Evolutionary conservation across 2,797 vertebrate genomes (phyloP), one percentile per base, ranked within the genome.

Genomic region (Esox lucius): DNA sequence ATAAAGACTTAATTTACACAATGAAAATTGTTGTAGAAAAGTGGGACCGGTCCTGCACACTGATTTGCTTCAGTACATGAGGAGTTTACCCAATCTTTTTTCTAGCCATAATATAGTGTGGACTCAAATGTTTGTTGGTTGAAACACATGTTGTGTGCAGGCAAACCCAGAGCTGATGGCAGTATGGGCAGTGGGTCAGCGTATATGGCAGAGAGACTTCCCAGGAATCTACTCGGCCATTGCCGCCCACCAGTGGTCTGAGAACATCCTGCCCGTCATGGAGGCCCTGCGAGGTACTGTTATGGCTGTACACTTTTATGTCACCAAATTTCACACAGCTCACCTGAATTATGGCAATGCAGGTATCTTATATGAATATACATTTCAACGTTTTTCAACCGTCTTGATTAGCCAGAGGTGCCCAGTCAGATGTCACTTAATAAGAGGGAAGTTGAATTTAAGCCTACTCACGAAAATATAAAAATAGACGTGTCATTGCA

Each of bases 131-230:
- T 22, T 11, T 70, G 24, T 24, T 62, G 76, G 24, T 59, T 26
- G 0, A 61, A 61, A 61, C 56, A 61, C 22, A 12, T 26, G 22
- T 19, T 72, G 35, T 77, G 9, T 86, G 42, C 87, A 99, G 98
- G 95, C 97, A 70, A 97, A 95, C 80, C 94, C 95, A 26, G 98
- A 99, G 68, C 91, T 99, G 72, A 85, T 93, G 15, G 96, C 95
- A 0, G 91, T 99, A 75, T 99, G 98, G 98, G 93, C 95, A 0
- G 97, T 99, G 26, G 98, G 97, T 74, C 97, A 99, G 28, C 93
- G 90, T 59, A 99, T 99, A 88, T 99, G 98, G 97, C 98, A 98
- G 87, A 90, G 97, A 78, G 98, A 99, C 75, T 99, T 98, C 84
- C 97, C 97, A 3, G 97, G 96, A 15, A 94, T 98, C 91, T 99